These are phyloP conservation scores for Sycobia sp. DNA, from an alignment of 1,140 invertebrate genomes.

Conservation along the genomic window DNA sequence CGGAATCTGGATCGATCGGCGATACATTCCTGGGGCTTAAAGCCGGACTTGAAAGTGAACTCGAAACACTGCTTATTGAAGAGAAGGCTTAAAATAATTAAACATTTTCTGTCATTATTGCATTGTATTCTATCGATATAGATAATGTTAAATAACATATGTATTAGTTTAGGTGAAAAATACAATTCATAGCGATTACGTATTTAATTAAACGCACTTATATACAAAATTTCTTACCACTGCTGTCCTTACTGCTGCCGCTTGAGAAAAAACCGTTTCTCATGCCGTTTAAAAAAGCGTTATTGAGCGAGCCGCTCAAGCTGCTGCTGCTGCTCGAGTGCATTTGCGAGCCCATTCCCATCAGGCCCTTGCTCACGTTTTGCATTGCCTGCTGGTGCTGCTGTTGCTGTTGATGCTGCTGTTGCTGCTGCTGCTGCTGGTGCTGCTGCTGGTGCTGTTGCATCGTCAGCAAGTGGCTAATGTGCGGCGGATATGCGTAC, in stretches of 20 bases:
- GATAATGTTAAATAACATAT: no score
- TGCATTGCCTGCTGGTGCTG: slow-evolving; percentile 28
- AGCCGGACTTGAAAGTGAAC: slow-evolving; percentile 61
- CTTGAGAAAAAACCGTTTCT: slow-evolving; percentile 35
- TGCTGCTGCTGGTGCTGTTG: slow-evolving; percentile 43
- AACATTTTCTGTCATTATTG: background rate
- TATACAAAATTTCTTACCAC: slow-evolving; percentile 43
- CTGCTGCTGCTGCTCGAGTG: slow-evolving; percentile 39
- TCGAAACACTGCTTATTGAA: slow-evolving; percentile 60
- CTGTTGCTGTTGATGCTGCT: slow-evolving; percentile 42
- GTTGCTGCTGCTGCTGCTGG: slow-evolving; percentile 41
- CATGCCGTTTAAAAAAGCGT: slow-evolving; percentile 38
- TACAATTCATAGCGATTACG: no score
- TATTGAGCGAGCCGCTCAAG: slow-evolving; percentile 37
- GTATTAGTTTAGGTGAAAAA: no score
- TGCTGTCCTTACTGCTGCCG: slow-evolving; percentile 42
- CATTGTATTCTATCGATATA: no score
- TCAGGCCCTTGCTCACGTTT: slow-evolving; percentile 11
- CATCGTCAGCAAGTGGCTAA: slow-evolving; percentile 53
- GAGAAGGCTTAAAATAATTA: slow-evolving; percentile 50
- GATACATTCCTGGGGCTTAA: slow-evolving; percentile 61
- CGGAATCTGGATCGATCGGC: slow-evolving; percentile 49
- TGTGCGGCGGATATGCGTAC: slow-evolving; percentile 44
- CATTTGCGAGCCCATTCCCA: slow-evolving; percentile 37
- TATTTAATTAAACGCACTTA: no score